Percentiles rank a stretch among this genome's conserved stretches.
phyloP scores from a whole-genome alignment of 2,113 vertebrate genomes.

The Malurus cyaneus region DNA sequence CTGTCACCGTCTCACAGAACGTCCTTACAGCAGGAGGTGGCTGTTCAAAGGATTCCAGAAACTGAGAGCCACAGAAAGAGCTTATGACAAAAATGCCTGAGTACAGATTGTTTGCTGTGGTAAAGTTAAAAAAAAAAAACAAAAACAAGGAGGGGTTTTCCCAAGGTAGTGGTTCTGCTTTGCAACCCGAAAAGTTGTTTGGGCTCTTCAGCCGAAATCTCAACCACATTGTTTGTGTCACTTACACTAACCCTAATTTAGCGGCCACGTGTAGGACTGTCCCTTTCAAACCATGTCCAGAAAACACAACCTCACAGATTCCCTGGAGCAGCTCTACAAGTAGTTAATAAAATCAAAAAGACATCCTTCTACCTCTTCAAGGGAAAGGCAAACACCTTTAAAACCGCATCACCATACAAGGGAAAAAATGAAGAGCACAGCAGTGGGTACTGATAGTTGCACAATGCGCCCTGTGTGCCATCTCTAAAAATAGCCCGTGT shows the following conservation, averaged over 20 bases:
- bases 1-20: neutral
- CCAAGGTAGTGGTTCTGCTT: neutral
- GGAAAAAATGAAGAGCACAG: conserved; percentile 32
- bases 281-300: neutral
- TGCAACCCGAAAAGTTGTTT: neutral
- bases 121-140: neutral
- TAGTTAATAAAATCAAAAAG: neutral
- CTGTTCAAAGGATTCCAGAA: neutral
- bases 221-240: neutral
- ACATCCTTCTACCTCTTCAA: neutral
- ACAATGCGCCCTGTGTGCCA: neutral
- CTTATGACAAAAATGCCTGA: neutral
- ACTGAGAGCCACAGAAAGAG: neutral
- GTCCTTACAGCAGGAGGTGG: neutral
- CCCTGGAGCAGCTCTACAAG: neutral
- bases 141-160: neutral
- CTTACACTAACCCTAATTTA: neutral
- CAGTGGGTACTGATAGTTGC: neutral
- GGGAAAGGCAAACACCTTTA: conserved; percentile 27
- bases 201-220: neutral
- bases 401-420: conserved; percentile 50
- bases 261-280: neutral
- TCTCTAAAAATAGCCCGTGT: conserved; percentile 12
- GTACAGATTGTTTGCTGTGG: neutral
- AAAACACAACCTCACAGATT: neutral